Percentiles rank a stretch among this genome's conserved stretches.
Evolutionary conservation across 2,888 invertebrate genomes (phyloP).

Genomic region (Gymnoscelis rufifasciata): DNA sequence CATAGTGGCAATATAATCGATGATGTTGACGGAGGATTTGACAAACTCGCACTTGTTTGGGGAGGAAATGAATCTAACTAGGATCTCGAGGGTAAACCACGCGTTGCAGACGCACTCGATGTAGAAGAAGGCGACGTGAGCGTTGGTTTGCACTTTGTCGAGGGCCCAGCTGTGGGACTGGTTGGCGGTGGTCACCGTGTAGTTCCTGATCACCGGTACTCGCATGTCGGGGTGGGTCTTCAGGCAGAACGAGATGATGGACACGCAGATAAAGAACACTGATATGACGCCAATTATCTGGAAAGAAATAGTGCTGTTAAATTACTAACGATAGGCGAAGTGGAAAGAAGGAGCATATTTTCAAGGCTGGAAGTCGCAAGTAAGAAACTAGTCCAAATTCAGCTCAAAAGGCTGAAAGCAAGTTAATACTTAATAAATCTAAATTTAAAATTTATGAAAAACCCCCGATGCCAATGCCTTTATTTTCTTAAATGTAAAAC

Average conservation of each 20-base stretch:
- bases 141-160: slow-evolving; percentile 95
- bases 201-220: slow-evolving; percentile 91
- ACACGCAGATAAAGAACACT: slow-evolving; percentile 99
- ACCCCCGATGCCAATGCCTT: too few species aligned
- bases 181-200: slow-evolving; percentile 86
- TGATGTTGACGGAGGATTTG: slow-evolving; percentile 97
- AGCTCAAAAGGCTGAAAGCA: too few species aligned
- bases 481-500: too few species aligned
- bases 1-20: slow-evolving; percentile 98
- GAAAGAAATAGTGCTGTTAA: slow-evolving; percentile 48
- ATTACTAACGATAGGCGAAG: too few species aligned
- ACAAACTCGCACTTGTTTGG: slow-evolving; percentile 97
- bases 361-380: too few species aligned
- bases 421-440: too few species aligned
- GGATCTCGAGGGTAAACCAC: slow-evolving; percentile 99
- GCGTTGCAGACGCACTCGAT: slow-evolving; percentile 99
- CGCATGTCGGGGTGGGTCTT: slow-evolving; percentile 99
- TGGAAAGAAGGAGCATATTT: too few species aligned
- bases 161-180: slow-evolving; percentile 89
- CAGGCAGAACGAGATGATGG: slow-evolving; percentile 99
- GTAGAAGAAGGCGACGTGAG: slow-evolving; percentile 98
- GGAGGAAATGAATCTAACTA: slow-evolving; percentile 94
- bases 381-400: too few species aligned
- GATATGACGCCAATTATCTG: slow-evolving; percentile 99
- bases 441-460: too few species aligned